phyloP scores from a whole-genome alignment of 2,888 invertebrate species.

The Drosophila quasianomalipes region DNA sequence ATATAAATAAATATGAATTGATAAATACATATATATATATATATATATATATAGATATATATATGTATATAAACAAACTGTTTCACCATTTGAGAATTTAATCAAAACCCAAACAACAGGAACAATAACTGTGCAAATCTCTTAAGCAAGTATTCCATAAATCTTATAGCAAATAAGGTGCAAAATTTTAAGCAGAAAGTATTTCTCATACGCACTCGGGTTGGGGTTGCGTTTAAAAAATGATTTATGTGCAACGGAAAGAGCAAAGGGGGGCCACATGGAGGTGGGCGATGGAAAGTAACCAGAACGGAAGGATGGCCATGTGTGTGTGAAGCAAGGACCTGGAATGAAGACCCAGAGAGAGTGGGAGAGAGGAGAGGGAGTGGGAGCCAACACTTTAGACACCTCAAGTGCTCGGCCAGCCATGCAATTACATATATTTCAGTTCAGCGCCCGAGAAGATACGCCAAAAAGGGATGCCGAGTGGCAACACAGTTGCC shows the following conservation, averaged over 20 bases:
- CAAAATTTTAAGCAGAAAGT: slow-evolving; percentile 66
- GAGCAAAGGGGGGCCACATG: background rate
- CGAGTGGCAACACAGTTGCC: slow-evolving; percentile 25
- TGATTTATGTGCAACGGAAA: slow-evolving; percentile 65
- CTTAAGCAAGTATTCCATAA: slow-evolving; percentile 60
- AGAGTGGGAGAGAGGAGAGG: background rate
- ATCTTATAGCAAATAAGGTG: slow-evolving; percentile 67
- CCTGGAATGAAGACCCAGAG: slow-evolving; percentile 4
- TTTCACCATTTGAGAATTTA: slow-evolving; percentile 47
- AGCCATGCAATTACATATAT: slow-evolving; percentile 66
- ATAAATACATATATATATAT: background rate
- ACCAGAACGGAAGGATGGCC: slow-evolving; percentile 46
- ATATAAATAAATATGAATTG: slow-evolving; percentile 6
- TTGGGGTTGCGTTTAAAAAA: slow-evolving; percentile 70
- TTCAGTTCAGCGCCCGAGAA: slow-evolving; percentile 26
- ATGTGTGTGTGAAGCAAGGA: slow-evolving; percentile 52
- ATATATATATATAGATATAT: background rate
- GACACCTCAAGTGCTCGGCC: slow-evolving; percentile 73
- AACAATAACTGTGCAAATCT: slow-evolving; percentile 48
- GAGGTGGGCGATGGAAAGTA: background rate
- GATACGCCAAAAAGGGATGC: slow-evolving; percentile 8
- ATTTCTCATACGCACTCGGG: slow-evolving; percentile 64
- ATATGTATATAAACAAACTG: background rate
- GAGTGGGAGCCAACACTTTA: slow-evolving; percentile 24
- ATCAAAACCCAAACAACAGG: slow-evolving; percentile 53